Evolutionary conservation across 2,797 vertebrate genomes (phyloP).

Genomic region (Syndactyla subalaris): DNA sequence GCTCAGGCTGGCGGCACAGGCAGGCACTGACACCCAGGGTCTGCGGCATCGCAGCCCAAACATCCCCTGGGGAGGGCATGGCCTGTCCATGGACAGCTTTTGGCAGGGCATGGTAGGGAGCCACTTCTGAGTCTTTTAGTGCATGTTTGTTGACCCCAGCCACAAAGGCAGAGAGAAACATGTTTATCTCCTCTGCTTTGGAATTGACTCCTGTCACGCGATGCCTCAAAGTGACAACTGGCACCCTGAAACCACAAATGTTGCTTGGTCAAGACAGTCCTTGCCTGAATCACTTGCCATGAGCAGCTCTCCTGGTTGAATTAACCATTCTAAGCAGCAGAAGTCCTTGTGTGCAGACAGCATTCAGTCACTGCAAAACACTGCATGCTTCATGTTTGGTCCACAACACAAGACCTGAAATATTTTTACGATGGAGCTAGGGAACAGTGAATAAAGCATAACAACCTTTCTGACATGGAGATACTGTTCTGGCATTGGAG

Average conservation of each 20-base stretch:
- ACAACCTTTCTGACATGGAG: not conserved
- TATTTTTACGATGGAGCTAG: not conserved
- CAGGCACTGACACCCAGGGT: not conserved
- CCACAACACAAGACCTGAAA: not conserved
- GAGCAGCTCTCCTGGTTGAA: not conserved
- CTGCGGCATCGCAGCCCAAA: not conserved
- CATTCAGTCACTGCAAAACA: rapidly evolving
- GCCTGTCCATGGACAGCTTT: not conserved
- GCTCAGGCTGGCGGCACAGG: not conserved
- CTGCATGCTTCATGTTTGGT: not conserved
- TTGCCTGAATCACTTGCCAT: not conserved
- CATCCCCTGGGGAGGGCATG: not conserved
- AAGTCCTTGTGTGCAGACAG: rapidly evolving
- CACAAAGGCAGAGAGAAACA: not conserved
- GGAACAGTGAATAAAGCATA: not conserved
- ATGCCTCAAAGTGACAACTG: not conserved
- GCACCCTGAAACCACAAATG: not conserved
- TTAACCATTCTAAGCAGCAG: not conserved
- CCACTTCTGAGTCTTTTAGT: not conserved
- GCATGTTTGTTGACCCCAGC: not conserved
- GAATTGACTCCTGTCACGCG: not conserved
- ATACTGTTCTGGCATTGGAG: not conserved
- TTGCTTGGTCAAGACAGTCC: rapidly evolving
- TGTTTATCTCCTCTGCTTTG: not conserved
- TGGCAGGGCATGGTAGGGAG: not conserved